phyloP scores from a whole-genome alignment of 2,888 invertebrate species.

The Morpho helenor region DNA sequence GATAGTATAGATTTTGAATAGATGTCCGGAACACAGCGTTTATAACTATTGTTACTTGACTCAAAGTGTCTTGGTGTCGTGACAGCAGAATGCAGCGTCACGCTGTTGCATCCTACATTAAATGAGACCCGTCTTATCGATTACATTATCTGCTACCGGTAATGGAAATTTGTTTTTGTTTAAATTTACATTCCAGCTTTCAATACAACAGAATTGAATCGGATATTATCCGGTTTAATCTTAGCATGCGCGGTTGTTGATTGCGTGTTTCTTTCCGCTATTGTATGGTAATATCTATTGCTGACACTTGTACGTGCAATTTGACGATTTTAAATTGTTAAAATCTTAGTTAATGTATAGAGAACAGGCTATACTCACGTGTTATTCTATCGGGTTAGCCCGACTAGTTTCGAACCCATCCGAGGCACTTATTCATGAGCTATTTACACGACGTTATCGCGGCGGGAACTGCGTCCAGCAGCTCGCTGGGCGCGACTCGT shows the following conservation, averaged over 20 bases:
- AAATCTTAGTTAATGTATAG: too few relatives aligned
- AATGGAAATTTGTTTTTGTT: constrained; percentile 24
- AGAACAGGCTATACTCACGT: too few relatives aligned
- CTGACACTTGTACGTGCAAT: too few relatives aligned
- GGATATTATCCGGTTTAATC: constrained; percentile 1
- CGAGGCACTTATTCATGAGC: too few relatives aligned
- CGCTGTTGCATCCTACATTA: constrained; percentile 45
- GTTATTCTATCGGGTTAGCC: too few relatives aligned
- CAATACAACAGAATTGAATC: constrained; percentile 2
- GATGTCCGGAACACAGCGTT: constrained; percentile 5
- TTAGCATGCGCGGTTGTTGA: background rate
- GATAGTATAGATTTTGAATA: background rate
- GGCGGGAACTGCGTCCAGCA: too few relatives aligned
- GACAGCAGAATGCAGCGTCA: constrained; percentile 50
- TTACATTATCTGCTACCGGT: constrained; percentile 56
- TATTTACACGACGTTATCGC: too few relatives aligned
- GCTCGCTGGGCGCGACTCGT: too few relatives aligned
- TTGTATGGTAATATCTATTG: background rate
- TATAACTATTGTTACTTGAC: too few relatives aligned
- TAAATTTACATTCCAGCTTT: constrained; percentile 15
- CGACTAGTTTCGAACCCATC: too few relatives aligned
- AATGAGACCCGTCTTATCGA: constrained; percentile 60
- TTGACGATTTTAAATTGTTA: too few relatives aligned
- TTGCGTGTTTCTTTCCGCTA: background rate
- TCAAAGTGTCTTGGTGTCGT: constrained; percentile 26